These are phyloP conservation scores for human DNA, from an alignment of 2,113 vertebrate genomes.

Conservation along the genomic window DNA sequence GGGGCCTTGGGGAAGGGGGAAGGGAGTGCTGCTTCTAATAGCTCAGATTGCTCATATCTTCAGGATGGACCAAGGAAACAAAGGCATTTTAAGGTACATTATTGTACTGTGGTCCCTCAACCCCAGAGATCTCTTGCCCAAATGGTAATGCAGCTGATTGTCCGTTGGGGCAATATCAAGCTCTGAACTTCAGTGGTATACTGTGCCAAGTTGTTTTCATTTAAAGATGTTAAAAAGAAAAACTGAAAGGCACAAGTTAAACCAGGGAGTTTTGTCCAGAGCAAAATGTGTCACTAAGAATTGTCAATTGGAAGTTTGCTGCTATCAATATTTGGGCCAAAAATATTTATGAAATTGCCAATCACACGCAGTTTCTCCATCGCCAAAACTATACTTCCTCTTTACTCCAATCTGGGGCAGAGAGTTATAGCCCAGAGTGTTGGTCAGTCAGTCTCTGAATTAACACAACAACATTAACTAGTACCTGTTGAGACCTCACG, in stretches of 20 bases:
- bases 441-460: neutral
- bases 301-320: neutral
- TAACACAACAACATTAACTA: neutral
- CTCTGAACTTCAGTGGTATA: rapidly evolving
- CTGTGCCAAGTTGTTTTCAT: no score
- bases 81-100: neutral
- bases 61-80: neutral
- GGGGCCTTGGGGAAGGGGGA: neutral
- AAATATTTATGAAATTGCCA: neutral
- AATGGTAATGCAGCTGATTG: neutral
- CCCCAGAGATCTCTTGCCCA: neutral
- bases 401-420: neutral
- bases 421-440: no score
- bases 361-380: neutral
- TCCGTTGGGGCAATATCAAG: neutral
- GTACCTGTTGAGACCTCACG: neutral
- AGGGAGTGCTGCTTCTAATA: neutral
- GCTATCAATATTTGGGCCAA: neutral
- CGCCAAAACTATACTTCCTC: neutral
- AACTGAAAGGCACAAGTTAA: no score
- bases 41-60: neutral
- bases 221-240: neutral
- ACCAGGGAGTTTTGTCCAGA: neutral
- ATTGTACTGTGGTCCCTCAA: neutral
- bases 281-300: neutral